These are phyloP conservation scores for Zeus faber DNA, from an alignment of 2,113 vertebrate species.

Conservation along the genomic window DNA sequence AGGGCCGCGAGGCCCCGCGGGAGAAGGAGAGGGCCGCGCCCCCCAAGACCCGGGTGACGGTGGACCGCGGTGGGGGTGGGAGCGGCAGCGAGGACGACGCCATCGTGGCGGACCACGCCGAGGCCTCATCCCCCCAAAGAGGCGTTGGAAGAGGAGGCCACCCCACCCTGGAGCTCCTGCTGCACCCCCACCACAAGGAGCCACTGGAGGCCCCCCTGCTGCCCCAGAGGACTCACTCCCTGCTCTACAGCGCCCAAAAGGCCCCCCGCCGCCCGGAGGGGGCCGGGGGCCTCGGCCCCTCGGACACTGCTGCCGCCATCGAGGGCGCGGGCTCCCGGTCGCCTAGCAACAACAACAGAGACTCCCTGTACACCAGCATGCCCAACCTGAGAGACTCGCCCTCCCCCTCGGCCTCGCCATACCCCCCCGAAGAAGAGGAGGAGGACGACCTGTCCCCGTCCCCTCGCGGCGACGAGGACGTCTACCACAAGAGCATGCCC, in stretches of 20 bases:
- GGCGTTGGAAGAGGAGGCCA: slow-evolving; percentile 69
- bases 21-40: slow-evolving; percentile 48
- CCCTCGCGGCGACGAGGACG: slow-evolving; percentile 87
- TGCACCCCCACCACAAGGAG: slow-evolving; percentile 79
- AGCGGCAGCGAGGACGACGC: slow-evolving; percentile 90
- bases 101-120: slow-evolving; percentile 83
- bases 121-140: slow-evolving; percentile 82
- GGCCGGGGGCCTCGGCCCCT: slow-evolving; percentile 75
- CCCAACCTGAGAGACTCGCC: slow-evolving; percentile 98
- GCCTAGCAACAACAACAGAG: slow-evolving; percentile 86
- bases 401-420: slow-evolving; percentile 80
- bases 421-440: slow-evolving; percentile 79
- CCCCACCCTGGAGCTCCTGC: slow-evolving; percentile 87
- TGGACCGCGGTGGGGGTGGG: slow-evolving; percentile 66
- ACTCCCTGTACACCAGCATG: slow-evolving; percentile 99
- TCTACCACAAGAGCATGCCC: slow-evolving; percentile 96
- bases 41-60: slow-evolving; percentile 47
- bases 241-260: slow-evolving; percentile 90
- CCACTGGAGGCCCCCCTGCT: slow-evolving; percentile 92
- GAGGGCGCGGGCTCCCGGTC: slow-evolving; percentile 82
- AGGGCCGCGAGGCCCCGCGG: slow-evolving; percentile 79
- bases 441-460: slow-evolving; percentile 82
- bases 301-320: slow-evolving; percentile 80
- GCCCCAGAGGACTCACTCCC: slow-evolving; percentile 98
- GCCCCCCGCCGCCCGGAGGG: slow-evolving; percentile 77